Evolutionary conservation across 2,888 invertebrate species (phyloP), one percentile per base, ranked within the genome.

Genomic region (Lordiphosa fenestrarum): DNA sequence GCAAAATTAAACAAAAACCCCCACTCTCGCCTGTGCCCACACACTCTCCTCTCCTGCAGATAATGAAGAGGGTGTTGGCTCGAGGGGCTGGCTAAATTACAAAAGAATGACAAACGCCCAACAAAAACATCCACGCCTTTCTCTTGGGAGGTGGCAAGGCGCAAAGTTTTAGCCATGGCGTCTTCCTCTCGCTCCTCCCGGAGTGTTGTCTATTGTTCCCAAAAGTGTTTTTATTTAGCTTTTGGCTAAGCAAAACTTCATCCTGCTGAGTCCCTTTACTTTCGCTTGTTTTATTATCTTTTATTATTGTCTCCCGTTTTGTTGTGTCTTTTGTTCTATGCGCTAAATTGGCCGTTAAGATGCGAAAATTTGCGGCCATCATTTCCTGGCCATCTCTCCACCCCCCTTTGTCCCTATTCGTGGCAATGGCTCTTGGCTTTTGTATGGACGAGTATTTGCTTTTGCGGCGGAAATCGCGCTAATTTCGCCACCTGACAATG

Each of bases 311-410:
- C 78, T 44, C 46, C 56, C 44, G 49, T 35, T 65, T 50, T 51
- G 60, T 85, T 76, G 64, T 69, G 51, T 67, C 23, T 25, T 30
- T 36, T 40, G 10, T 47, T 33, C 35, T 46, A n/a, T 48, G 44
- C 59, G 82, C 78, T 52, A 85, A 85, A 80, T 80, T 84, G 85
- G 82, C 80, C 84, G 84, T 85, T 80, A 84, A 80, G 85, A 80
- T 85, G 85, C 76, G 75, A 72, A 71, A 58, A 65, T 85, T 80
- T 84, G 77, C 62, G 80, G 66, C 7, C 37, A 13, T 9, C 33
- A 10, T 35, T 42, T 41, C 41, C 58, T 70, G 65, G 64, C 56
- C 60, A 44, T 23, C 19, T 35, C 13, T 35, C 33, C 4, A 35
- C 30, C 33, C 19, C n/a, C n/a, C 30, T n/a, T n/a, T n/a, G n/a